A percentile compares a stretch with the other conserved stretches of the same genome.
Evolutionary conservation across 2,888 invertebrate species (phyloP).

Genomic region (Cheilosia impressa): DNA sequence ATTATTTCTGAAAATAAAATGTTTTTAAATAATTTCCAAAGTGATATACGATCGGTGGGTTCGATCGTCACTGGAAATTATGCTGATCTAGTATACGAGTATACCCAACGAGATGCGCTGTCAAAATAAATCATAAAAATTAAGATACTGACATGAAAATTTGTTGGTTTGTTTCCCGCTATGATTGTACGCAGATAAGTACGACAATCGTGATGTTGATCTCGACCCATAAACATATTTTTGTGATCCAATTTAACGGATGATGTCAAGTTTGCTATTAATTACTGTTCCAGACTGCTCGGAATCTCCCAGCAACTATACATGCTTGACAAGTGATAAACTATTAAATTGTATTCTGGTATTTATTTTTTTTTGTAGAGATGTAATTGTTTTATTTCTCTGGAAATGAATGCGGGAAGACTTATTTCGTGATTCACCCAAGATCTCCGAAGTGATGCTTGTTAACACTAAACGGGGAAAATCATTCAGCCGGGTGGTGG

Average conservation of each 20-base stretch:
- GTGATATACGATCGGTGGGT: slow-evolving; percentile 8
- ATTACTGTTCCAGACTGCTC: slow-evolving; percentile 53
- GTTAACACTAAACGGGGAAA: slow-evolving; percentile 1
- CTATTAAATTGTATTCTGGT: not conserved
- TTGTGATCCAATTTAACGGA: slow-evolving; percentile 64
- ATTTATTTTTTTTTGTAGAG: not conserved
- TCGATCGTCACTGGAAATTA: slow-evolving; percentile 27
- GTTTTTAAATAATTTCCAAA: slow-evolving; percentile 1
- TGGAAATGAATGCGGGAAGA: slow-evolving; percentile 1
- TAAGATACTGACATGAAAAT: not conserved
- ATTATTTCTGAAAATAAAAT: slow-evolving; percentile 10
- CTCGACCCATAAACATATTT: slow-evolving; percentile 40
- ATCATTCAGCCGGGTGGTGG: not conserved
- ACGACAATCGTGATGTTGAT: slow-evolving; percentile 30
- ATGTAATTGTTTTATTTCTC: slow-evolving; percentile 5
- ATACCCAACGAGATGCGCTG: not conserved
- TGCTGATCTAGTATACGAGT: not conserved
- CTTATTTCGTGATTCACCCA: slow-evolving; percentile 31
- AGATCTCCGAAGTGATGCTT: slow-evolving; percentile 17
- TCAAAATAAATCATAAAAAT: slow-evolving; percentile 38
- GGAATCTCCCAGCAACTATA: not conserved
- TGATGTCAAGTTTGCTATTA: slow-evolving; percentile 64
- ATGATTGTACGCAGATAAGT: not conserved
- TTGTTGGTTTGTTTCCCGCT: not conserved
- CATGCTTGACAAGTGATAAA: slow-evolving; percentile 4